A percentile compares a stretch with the other conserved stretches of the same genome.
Evolutionary conservation across 1,140 invertebrate genomes (phyloP).

Genomic region (Streblospio benedicti): DNA sequence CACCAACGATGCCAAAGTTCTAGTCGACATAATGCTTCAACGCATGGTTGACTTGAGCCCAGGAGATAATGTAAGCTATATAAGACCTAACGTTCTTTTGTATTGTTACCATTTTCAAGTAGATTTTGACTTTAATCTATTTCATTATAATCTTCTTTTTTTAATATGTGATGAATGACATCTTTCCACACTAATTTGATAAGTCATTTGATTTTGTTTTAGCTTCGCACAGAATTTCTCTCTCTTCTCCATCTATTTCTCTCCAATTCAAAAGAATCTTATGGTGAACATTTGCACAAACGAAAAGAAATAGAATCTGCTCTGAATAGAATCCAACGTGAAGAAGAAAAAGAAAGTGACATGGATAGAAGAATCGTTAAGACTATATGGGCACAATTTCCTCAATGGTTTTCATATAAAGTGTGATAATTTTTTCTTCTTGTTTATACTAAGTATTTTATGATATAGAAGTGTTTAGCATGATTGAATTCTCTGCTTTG

Average conservation of each 20-base stretch:
- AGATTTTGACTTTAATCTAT: neutral
- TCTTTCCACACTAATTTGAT: neutral
- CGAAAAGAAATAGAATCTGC: conserved; percentile 29
- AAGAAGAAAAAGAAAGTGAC: conserved; percentile 27
- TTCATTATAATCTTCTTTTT: neutral
- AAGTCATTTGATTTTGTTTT: conserved; percentile 8
- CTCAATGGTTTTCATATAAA: conserved; percentile 13
- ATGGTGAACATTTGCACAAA: conserved; percentile 31
- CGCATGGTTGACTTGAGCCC: conserved; percentile 78
- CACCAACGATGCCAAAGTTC: conserved; percentile 83
- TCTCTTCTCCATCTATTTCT: conserved; percentile 33
- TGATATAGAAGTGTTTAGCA: too few relatives aligned
- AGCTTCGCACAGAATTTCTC: conserved; percentile 33
- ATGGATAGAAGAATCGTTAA: conserved; percentile 25
- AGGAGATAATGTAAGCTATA: conserved; percentile 64
- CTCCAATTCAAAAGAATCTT: conserved; percentile 35
- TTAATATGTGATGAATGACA: neutral
- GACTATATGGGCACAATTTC: conserved; percentile 17
- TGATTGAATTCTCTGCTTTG: too few relatives aligned
- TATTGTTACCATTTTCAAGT: neutral
- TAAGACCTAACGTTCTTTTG: neutral
- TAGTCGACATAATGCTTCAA: conserved; percentile 81
- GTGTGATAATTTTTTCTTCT: too few relatives aligned
- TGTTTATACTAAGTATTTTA: too few relatives aligned
- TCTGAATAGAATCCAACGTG: conserved; percentile 26